phyloP scores from a whole-genome alignment of 1,140 invertebrate genomes.

The Psix sp. region DNA sequence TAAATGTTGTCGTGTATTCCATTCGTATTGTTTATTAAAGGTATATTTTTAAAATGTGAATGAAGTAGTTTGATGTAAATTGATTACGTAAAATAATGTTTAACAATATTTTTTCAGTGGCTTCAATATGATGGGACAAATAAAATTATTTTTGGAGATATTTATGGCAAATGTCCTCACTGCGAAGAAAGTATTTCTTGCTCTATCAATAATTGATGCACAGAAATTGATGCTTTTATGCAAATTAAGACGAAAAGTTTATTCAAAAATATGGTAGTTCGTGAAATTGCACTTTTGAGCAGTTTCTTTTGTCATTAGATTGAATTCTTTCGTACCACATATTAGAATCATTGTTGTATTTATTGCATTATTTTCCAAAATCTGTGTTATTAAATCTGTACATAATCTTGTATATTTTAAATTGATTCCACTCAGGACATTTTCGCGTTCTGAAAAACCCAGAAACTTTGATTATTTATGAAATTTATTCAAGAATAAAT shows the following conservation, averaged over 20 bases:
- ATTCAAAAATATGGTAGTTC: conserved; percentile 66
- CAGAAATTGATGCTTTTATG: no score
- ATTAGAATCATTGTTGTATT: conserved; percentile 68
- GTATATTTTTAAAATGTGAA: conserved; percentile 45
- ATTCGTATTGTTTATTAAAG: conserved; percentile 68
- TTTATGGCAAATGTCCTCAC: conserved; percentile 71
- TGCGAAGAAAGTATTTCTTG: conserved; percentile 70
- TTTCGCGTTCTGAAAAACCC: conserved; percentile 33
- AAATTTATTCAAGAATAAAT: conserved; percentile 4
- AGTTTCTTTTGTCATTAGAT: conserved; percentile 55
- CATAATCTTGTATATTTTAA: conserved; percentile 56
- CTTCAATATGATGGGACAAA: conserved; percentile 66
- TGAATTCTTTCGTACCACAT: conserved; percentile 70
- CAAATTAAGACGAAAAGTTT: neutral
- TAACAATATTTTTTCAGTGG: conserved; percentile 67
- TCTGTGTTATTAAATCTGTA: conserved; percentile 46
- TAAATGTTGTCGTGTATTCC: conserved; percentile 69
- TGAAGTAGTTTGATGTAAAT: no score
- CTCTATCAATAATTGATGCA: conserved; percentile 30
- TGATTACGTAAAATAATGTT: neutral
- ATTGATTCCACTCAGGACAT: conserved; percentile 62
- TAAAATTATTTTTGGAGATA: conserved; percentile 68
- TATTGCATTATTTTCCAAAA: conserved; percentile 42
- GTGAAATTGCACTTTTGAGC: conserved; percentile 49
- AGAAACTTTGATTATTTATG: conserved; percentile 18